Base-by-base conservation (phyloP, 92 coral and sea anemone genomes). In the Metridium senile region DNA sequence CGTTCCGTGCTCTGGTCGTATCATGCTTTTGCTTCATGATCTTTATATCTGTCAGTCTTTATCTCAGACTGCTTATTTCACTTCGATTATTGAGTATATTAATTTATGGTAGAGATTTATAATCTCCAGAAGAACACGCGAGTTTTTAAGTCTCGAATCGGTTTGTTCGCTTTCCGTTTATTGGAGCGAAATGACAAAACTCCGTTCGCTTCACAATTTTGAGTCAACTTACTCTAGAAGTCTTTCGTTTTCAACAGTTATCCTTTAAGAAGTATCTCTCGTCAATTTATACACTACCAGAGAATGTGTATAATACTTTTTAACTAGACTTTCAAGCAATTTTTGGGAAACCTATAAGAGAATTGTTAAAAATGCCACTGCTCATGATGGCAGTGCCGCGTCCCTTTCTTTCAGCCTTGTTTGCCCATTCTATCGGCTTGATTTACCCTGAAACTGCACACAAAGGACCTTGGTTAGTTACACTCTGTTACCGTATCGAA, bases 11-110 rank as follows among this genome's bases (percentile, higher is more conserved):
- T 1, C 25, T 25, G 1, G 9, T 7, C 45, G 16, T 7, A 61
- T 7, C 31, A 23, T 27, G 61, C 71, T 66, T 68, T 80, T 68
- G 71, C 84, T 58, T 71, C 78, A 45, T n/a, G 49, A 62, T 62
- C 57, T 26, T 77, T 69, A 64, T 71, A 21, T 71, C 20, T 45
- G 31, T 75, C 97, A 91, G 91, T 89, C 97, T 91, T 91, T 91
- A 91, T 91, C 80, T 88, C 97, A 91, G 97, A 91, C 93, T 89
- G 97, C 90, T 91, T 91, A 91, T 88, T 71, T 84, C 71, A 67
- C 63, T 53, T 59, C 43, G 51, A 75, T 26, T 69, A 33, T 70
- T 67, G 68, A 35, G 68, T 25, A 68, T 59, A n/a, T 75, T 20
- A 54, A 28, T 58, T 61, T 61, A 43, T 25, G 43, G n/a, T 13